A percentile compares a stretch with the other conserved stretches of the same genome.
These are phyloP conservation scores for Pogonognathellus flavescens DNA, from an alignment of 1,140 invertebrate genomes.

Conservation along the genomic window DNA sequence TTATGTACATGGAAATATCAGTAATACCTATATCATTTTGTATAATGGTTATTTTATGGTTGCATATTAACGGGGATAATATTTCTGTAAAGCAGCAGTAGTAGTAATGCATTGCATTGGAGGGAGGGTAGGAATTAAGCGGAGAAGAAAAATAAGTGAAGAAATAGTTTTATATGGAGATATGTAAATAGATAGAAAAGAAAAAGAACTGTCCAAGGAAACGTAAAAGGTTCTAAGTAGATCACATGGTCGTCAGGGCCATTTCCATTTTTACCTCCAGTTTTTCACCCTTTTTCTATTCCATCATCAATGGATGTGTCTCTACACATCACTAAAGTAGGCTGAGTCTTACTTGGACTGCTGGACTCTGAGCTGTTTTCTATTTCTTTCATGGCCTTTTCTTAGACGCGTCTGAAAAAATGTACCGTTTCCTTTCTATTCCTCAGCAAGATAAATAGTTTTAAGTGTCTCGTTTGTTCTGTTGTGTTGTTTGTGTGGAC, in stretches of 20 bases:
- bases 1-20: too few species aligned
- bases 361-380: not conserved
- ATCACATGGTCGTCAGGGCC: slow-evolving; percentile 19
- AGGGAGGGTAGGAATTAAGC: too few species aligned
- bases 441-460: slow-evolving; percentile 21
- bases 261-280: slow-evolving; percentile 36
- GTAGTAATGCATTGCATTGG: too few species aligned
- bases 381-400: slow-evolving; percentile 38
- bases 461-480: slow-evolving; percentile 2
- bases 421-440: slow-evolving; percentile 36
- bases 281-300: slow-evolving; percentile 33
- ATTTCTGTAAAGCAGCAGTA: too few species aligned
- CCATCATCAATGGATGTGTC: too few species aligned
- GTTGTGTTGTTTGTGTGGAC: not conserved
- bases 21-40: too few species aligned
- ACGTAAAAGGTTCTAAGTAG: not conserved
- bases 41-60: too few species aligned
- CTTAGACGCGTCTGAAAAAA: slow-evolving; percentile 27
- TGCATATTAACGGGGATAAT: too few species aligned
- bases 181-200: not conserved
- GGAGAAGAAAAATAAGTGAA: not conserved
- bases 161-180: not conserved
- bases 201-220: slow-evolving; percentile 25
- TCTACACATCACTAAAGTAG: too few species aligned
- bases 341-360: too few species aligned